phyloP scores from a whole-genome alignment of 1,140 invertebrate genomes.

The Zeugodacus cucurbitae region DNA sequence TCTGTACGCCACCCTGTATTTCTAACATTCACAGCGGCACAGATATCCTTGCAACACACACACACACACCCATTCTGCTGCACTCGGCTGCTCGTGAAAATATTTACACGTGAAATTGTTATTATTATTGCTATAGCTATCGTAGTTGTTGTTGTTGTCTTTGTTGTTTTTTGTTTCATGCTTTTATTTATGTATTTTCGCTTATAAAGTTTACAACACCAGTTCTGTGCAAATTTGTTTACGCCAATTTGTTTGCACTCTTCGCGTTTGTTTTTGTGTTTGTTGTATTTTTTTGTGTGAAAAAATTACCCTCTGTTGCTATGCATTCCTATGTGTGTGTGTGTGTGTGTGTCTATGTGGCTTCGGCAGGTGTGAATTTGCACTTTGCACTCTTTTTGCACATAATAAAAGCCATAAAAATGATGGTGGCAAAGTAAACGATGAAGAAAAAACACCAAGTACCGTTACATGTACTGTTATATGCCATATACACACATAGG shows the following conservation, averaged over 20 bases:
- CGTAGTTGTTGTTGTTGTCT: neutral
- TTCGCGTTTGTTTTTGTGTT: neutral
- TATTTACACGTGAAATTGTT: neutral
- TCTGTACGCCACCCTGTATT: too few relatives aligned
- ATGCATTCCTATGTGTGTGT: neutral
- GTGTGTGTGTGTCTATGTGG: neutral
- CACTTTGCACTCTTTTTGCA: neutral
- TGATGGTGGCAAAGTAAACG: neutral
- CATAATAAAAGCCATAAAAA: neutral
- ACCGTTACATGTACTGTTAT: neutral
- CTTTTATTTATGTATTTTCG: neutral
- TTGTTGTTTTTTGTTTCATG: neutral
- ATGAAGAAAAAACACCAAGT: neutral
- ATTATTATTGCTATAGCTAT: neutral
- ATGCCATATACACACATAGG: neutral
- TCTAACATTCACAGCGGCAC: neutral
- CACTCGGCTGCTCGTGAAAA: neutral
- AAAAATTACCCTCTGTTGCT: too few relatives aligned
- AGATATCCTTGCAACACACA: neutral
- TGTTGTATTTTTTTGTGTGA: neutral
- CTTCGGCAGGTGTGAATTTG: neutral
- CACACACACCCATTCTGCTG: neutral
- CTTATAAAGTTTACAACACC: neutral
- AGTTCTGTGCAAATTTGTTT: neutral
- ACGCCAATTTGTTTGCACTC: neutral